Conservation (phyloP, 2,888 invertebrate genomes). For the Tolmerus cingulatus region DNA sequence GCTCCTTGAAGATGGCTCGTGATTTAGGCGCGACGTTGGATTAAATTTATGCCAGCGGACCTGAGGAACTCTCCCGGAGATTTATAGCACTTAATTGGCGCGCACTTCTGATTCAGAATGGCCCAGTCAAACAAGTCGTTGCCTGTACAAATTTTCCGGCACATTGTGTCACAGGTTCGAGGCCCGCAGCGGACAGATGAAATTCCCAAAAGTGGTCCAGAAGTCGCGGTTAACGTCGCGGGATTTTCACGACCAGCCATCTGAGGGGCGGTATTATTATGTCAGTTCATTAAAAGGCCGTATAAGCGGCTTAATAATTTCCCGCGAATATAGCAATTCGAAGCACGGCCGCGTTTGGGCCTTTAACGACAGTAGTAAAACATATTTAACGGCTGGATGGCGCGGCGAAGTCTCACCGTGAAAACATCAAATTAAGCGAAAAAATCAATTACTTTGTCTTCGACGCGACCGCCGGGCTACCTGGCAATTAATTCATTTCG, state of each 20-base stretch:
- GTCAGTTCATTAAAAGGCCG: conserved; percentile 27
- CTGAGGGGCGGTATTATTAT: conserved; percentile 1
- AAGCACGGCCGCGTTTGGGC: background rate
- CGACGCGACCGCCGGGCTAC: conserved; percentile 27
- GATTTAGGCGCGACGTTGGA: conserved; percentile 20
- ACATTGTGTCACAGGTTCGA: background rate
- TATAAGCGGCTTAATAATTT: background rate
- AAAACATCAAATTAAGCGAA: conserved; percentile 30
- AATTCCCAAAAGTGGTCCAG: background rate
- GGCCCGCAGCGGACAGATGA: background rate
- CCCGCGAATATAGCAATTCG: background rate
- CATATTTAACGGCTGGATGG: conserved; percentile 13
- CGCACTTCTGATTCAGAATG: conserved; percentile 4
- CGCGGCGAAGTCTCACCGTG: conserved; percentile 13
- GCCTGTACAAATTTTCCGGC: background rate
- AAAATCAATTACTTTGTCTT: conserved; percentile 35
- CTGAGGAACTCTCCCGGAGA: background rate
- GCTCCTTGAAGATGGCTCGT: background rate
- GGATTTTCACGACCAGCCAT: background rate
- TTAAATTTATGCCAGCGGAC: conserved; percentile 2
- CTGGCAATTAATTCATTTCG: conserved; percentile 38
- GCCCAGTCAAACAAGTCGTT: background rate
- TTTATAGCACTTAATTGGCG: conserved; percentile 32
- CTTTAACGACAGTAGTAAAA: conserved; percentile 19
- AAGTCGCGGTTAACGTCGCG: background rate